Base-by-base conservation (phyloP, 2,113 vertebrate species). In the Lasiurus cinereus region DNA sequence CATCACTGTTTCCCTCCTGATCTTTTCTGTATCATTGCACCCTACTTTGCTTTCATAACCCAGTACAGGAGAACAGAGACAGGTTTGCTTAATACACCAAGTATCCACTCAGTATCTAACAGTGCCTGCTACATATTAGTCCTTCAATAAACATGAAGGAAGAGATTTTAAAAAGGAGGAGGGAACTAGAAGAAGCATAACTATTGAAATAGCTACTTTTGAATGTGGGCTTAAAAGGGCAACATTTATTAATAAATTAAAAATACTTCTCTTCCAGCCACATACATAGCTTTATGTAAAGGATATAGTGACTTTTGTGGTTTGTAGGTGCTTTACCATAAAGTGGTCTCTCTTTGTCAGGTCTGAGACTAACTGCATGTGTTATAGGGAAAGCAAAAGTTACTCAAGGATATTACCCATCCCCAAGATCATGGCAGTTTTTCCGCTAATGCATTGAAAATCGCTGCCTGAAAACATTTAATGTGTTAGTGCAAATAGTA, bases 221-320 rank as follows among this genome's bases (percentile, higher is more conserved):
- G 82, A 88, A 89, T 19, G 12, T 6, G 46, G 0, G 10, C 43
- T 93, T 92, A 5, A 83, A 85, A 70, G 15, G 16, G 12, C 31
- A 87, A n/a, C n/a, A 77, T 92, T 54, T 90, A 74, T 69, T 62
- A 79, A 78, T 86, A 76, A 83, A 54, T 31, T 90, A 54, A 18
- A 89, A 88, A 94, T 16, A 11, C 1, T 7, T 97, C 16, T 84
- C 27, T 86, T 54, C 16, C 5, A 48, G 56, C 36, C 29, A 79
- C 10, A 78, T 1, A 48, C 3, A 22, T 21, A 76, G 6, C 48
- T 59, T 54, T 84, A 59, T 59, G 67, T 83, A 43, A 33, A 90
- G 76, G 74, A 76, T 54, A 76, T 72, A 31, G 43, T 52, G 18
- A 24, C 10, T 39, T 74, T 83, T 83, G n/a, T 39, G 18, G 56